Evolutionary conservation across 2,797 vertebrate species (phyloP).

Genomic region (Acipenser ruthenus): DNA sequence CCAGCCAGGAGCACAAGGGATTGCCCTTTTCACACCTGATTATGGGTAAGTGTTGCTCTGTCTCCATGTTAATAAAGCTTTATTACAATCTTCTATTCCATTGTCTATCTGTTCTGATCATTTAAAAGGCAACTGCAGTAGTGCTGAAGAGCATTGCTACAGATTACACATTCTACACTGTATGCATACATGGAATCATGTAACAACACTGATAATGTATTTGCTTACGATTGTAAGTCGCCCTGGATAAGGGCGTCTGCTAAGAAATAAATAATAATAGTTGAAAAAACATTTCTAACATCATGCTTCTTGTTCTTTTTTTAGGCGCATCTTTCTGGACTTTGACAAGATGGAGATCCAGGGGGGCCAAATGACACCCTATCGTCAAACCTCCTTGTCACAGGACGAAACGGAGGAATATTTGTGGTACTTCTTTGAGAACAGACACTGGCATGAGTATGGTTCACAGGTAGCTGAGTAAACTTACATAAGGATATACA

Average conservation of each 20-base stretch:
- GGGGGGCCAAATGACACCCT: slow-evolving; percentile 21
- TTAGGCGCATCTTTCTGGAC: slow-evolving; percentile 44
- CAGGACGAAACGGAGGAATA: slow-evolving; percentile 34
- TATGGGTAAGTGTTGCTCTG: slow-evolving; percentile 30
- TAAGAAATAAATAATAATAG: too few species aligned
- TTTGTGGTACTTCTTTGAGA: slow-evolving; percentile 51
- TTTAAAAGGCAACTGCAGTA: neutral
- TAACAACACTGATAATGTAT: too few species aligned
- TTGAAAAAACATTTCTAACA: too few species aligned
- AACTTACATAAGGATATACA: too few species aligned
- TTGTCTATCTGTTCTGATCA: neutral
- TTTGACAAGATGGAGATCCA: slow-evolving; percentile 36
- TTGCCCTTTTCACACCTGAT: slow-evolving; percentile 31
- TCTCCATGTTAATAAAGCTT: neutral
- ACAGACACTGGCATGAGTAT: slow-evolving; percentile 49
- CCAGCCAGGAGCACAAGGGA: slow-evolving; percentile 49
- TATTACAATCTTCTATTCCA: neutral
- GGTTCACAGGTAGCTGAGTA: slow-evolving; percentile 36
- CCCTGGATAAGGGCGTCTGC: too few species aligned
- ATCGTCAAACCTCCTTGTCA: slow-evolving; percentile 25
- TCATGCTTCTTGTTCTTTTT: neutral
- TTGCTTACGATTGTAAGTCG: too few species aligned
- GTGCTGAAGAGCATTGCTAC: too few species aligned
- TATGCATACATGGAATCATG: neutral
- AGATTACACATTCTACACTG: too few species aligned